Evolutionary conservation across 2,888 invertebrate species (phyloP), one percentile per base, ranked within the genome.

Genomic region (Sphaerophoria taeniata): DNA sequence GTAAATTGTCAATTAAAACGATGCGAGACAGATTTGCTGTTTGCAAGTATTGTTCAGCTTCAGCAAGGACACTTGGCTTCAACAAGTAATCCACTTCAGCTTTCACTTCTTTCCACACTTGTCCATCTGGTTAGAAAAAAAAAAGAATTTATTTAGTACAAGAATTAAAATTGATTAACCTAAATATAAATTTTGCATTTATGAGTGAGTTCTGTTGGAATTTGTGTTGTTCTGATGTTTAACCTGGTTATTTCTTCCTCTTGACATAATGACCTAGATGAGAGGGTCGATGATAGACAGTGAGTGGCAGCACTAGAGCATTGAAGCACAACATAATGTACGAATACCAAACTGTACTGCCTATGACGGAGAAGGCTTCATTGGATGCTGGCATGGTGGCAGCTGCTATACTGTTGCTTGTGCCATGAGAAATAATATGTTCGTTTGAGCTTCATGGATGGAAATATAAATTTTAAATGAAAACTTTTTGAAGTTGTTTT

Each of bases 1-100:
- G 97, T 67, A 97, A 91, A 92, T 97, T 95, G 65, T 95, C 94
- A 88, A 97, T 96, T 56, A 96, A 92, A n/a, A 97, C 93, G 69
- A 95, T 93, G 89, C 94, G 96, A 31, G 93, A 90, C 75, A 97
- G 94, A 72, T 94, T 94, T 84, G 94, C 94, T 49, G 94, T 93
- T 73, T 93, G 92, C 45, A 97, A 93, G 73, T 94, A 92, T 67
- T 93, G 92, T 72, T 94, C 93, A 2, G 96, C 95, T 87, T 94
- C 94, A 60, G 93, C 92, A 63, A 96, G 91, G n/a, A 94, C 93
- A 61, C 94, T 93, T 1, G 94, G 93, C 89, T 94, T 94, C n/a
- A 97, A 93, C 88, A 97, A 93, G 73, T 97, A 94, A 90, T 97
- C 97, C 39, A 96, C 90, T 88, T 91, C 91, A 88, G 91, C 90